A percentile compares a stretch with the other conserved stretches of the same genome.
phyloP scores from a whole-genome alignment of 2,113 vertebrate genomes.

The Dunckerocampus dactyliophorus region DNA sequence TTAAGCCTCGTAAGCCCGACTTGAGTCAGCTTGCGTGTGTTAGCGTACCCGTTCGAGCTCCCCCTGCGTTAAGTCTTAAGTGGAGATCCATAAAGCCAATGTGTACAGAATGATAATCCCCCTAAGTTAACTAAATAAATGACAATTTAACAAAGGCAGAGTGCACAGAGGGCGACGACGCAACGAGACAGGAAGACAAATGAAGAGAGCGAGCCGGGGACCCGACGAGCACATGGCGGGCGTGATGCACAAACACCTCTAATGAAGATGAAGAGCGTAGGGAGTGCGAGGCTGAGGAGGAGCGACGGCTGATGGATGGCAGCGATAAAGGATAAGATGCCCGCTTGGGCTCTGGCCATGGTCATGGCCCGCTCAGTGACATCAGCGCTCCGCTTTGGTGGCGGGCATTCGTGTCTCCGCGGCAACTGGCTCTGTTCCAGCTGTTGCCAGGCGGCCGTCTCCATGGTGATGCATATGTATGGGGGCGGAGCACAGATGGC shows the following conservation, averaged over 20 bases:
- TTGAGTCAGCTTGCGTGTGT: slow-evolving; percentile 24
- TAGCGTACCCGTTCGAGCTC: slow-evolving; percentile 2
- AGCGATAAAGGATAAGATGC: slow-evolving; percentile 39
- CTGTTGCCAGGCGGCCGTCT: slow-evolving; percentile 79
- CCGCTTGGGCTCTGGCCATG: slow-evolving; percentile 30
- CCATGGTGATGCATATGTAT: slow-evolving; percentile 72
- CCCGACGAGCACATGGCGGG: not conserved
- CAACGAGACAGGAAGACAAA: slow-evolving; percentile 20
- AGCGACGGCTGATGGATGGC: slow-evolving; percentile 41
- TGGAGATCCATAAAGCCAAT: slow-evolving; percentile 15
- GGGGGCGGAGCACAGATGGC: slow-evolving; percentile 33
- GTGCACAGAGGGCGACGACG: slow-evolving; percentile 5
- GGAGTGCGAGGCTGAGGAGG: slow-evolving; percentile 35
- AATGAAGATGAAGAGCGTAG: slow-evolving; percentile 58
- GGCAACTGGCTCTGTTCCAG: slow-evolving; percentile 69
- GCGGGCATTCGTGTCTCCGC: slow-evolving; percentile 56
- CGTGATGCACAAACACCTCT: slow-evolving; percentile 45
- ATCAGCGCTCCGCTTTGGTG: slow-evolving; percentile 42
- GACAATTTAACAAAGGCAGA: not conserved
- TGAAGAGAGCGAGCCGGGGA: slow-evolving; percentile 19
- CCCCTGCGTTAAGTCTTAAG: slow-evolving; percentile 26
- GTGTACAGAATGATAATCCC: slow-evolving; percentile 30
- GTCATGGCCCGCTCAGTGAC: slow-evolving; percentile 49
- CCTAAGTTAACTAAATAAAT: slow-evolving; percentile 15
- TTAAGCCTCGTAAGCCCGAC: not conserved